A percentile compares a stretch with the other conserved stretches of the same genome.
These are phyloP conservation scores for human (Homo sapiens) DNA, from an alignment of 2,113 vertebrate genomes.

Conservation along the genomic window GRCh38 chr5:129971001-129971500, in stretches of 20 bases:
- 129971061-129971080: not conserved
- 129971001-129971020: not conserved
- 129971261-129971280: not conserved
- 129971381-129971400: not conserved
- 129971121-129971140: not conserved
- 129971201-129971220: not conserved
- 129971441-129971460: not conserved
- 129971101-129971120: not conserved
- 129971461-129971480: not conserved
- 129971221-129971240: not conserved
- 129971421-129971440: not conserved
- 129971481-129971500: not conserved
- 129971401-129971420: not conserved
- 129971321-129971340: not conserved
- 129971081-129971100: not conserved
- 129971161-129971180: not conserved
- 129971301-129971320: slow-evolving; percentile 5
- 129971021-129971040: slow-evolving; percentile 14
- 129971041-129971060: slow-evolving; percentile 36
- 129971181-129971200: not conserved
- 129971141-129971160: not conserved
- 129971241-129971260: not conserved
- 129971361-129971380: not conserved
- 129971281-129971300: not conserved
- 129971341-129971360: not conserved